Evolutionary conservation across 2,797 vertebrate species (phyloP).

Genomic region (Pantherophis alleghaniensis): DNA sequence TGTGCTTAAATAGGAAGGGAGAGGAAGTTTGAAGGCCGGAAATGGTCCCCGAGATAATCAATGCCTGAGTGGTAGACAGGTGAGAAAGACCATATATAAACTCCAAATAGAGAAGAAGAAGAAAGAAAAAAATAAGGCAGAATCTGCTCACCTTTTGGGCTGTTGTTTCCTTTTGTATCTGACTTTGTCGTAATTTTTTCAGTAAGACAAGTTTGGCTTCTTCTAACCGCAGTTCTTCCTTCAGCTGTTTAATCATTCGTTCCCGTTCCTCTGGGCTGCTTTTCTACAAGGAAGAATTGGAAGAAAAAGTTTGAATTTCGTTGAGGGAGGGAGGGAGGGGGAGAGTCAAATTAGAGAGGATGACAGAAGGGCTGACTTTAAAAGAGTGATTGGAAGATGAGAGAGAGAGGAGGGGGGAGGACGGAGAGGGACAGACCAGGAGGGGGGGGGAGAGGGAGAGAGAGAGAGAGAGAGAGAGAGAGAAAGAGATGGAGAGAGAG

Average conservation of each 20-base stretch:
- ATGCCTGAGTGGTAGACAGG: neutral
- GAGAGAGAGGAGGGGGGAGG: neutral
- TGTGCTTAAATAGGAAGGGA: neutral
- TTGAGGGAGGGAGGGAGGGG: neutral
- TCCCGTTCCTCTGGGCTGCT: constrained; percentile 91
- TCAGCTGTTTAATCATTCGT: constrained; percentile 89
- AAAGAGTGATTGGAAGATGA: neutral
- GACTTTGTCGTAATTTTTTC: constrained; percentile 96
- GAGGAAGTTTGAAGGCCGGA: neutral
- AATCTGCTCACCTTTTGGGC: constrained; percentile 82
- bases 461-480: too few relatives aligned
- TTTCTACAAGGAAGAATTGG: constrained; percentile 71
- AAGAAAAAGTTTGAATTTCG: neutral
- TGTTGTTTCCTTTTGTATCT: constrained; percentile 92
- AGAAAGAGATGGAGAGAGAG: too few relatives aligned
- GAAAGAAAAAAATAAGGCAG: neutral
- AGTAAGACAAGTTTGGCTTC: constrained; percentile 95
- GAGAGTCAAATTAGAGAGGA: neutral
- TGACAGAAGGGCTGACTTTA: neutral
- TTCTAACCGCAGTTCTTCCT: constrained; percentile 93
- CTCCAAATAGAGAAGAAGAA: neutral
- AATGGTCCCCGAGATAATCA: neutral
- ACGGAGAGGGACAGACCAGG: too few relatives aligned
- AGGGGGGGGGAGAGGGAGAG: too few relatives aligned
- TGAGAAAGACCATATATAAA: neutral